phyloP scores from a whole-genome alignment of 2,888 invertebrate species.

The Mesorhabditis sp. region DNA sequence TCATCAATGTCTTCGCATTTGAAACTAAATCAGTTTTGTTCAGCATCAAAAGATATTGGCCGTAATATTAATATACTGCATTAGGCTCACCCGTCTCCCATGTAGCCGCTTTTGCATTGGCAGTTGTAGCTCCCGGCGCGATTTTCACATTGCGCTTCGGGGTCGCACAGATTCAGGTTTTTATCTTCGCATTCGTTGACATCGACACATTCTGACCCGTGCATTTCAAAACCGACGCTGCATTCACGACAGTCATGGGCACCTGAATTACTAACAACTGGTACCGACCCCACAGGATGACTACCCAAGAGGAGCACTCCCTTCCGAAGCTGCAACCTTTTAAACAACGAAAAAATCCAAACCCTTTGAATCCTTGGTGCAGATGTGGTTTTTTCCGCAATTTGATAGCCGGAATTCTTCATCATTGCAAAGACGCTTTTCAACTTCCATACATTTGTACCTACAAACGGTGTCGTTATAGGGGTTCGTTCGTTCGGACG shows the following conservation, averaged over 20 bases:
- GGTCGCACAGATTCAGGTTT: slow-evolving; percentile 25
- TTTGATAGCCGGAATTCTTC: slow-evolving; percentile 31
- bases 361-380: slow-evolving; percentile 36
- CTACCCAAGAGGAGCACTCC: no score
- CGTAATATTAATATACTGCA: slow-evolving; percentile 8
- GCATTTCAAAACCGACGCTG: slow-evolving; percentile 40
- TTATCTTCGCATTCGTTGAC: slow-evolving; percentile 43
- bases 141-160: slow-evolving; percentile 40
- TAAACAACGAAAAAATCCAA: no score
- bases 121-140: slow-evolving; percentile 44
- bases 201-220: slow-evolving; percentile 30
- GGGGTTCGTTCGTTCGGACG: no score
- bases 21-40: background rate
- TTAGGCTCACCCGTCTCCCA: slow-evolving; percentile 50
- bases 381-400: slow-evolving; percentile 42
- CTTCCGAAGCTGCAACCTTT: no score
- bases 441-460: slow-evolving; percentile 37
- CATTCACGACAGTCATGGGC: slow-evolving; percentile 43
- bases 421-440: slow-evolving; percentile 39
- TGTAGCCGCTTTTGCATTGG: slow-evolving; percentile 41
- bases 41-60: background rate
- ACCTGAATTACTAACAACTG: slow-evolving; percentile 10
- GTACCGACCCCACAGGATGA: no score
- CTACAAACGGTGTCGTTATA: slow-evolving; percentile 58
- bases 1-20: slow-evolving; percentile 48